Conservation (phyloP, 1,140 invertebrate genomes). For the Charaxes varanes region DNA sequence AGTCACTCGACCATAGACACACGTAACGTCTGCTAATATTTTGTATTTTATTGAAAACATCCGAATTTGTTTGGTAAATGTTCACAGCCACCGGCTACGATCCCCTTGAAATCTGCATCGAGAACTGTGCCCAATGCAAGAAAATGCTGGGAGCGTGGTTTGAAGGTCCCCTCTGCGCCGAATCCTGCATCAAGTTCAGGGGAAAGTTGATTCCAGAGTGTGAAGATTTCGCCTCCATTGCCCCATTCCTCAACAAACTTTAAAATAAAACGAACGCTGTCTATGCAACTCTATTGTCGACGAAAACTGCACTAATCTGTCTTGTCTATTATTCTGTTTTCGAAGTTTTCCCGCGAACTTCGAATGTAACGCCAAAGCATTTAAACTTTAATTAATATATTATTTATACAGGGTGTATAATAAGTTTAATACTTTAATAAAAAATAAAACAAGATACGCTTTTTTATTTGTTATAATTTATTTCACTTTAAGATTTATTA, state of each 20-base stretch:
- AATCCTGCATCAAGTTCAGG: conserved; percentile 86
- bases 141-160: conserved; percentile 91
- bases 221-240: conserved; percentile 85
- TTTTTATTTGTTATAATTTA: neutral
- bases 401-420: conserved; percentile 38
- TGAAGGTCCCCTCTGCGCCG: conserved; percentile 86
- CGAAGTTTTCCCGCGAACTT: conserved; percentile 16
- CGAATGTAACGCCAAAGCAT: conserved; percentile 31
- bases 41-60: no score
- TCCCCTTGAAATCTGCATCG: conserved; percentile 79
- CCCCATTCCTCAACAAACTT: conserved; percentile 84
- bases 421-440: neutral
- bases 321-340: conserved; percentile 7
- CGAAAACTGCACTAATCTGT: neutral
- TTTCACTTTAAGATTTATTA: no score
- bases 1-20: no score
- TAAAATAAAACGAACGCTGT: conserved; percentile 11
- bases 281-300: conserved; percentile 5
- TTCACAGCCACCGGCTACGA: conserved; percentile 56
- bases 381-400: conserved; percentile 27
- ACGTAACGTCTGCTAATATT: neutral
- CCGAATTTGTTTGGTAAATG: neutral
- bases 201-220: conserved; percentile 89
- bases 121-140: conserved; percentile 91
- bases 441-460: neutral